Evolutionary conservation across 2,113 vertebrate genomes (phyloP).

Genomic region (Callospermophilus lateralis): DNA sequence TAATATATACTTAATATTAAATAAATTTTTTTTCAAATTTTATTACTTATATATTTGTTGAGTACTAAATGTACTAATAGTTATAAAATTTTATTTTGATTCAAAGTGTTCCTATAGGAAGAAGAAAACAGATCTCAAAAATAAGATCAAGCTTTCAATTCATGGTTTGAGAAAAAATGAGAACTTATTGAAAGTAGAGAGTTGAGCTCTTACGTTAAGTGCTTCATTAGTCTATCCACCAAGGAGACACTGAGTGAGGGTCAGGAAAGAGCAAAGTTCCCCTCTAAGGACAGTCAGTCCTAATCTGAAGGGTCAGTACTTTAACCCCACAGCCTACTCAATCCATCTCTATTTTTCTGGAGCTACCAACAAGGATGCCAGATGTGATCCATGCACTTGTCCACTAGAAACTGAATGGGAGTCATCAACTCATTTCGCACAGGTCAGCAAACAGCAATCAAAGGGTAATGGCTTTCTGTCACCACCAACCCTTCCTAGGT

Average conservation of each 20-base stretch:
- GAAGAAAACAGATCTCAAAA: background rate
- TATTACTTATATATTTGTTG: background rate
- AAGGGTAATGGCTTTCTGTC: conserved; percentile 84
- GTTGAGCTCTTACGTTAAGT: background rate
- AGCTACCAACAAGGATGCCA: conserved; percentile 76
- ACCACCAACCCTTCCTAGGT: conserved; percentile 72
- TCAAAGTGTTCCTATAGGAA: background rate
- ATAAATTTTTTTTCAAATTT: background rate
- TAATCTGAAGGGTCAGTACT: conserved; percentile 57
- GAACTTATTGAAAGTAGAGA: background rate
- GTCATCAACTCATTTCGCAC: conserved; percentile 75
- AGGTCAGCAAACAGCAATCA: conserved; percentile 81
- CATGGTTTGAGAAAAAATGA: background rate
- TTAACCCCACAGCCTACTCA: conserved; percentile 68
- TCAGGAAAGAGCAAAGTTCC: conserved; percentile 45
- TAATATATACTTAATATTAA: background rate
- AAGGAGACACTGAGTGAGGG: background rate
- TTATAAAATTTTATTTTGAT: background rate
- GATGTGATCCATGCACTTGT: conserved; percentile 74
- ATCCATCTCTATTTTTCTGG: conserved; percentile 75
- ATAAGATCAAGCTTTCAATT: background rate
- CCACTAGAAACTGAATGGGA: conserved; percentile 73
- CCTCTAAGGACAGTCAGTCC: conserved; percentile 2
- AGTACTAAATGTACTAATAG: background rate
- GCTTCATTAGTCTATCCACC: background rate